phyloP scores from a whole-genome alignment of 2,113 vertebrate genomes.

The Callospermophilus lateralis region DNA sequence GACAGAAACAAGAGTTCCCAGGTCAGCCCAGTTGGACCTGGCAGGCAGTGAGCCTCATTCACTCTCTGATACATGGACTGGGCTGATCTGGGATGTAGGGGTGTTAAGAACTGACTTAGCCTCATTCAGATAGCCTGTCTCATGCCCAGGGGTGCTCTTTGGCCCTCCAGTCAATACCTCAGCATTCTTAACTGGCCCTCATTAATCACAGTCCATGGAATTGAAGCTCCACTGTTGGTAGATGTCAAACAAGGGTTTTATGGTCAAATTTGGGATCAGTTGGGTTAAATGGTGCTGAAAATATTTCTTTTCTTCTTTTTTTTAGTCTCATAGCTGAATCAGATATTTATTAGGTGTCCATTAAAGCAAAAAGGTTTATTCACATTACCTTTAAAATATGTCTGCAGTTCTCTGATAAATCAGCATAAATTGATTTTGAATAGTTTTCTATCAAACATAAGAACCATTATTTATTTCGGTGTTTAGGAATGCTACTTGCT shows the following conservation, averaged over 20 bases:
- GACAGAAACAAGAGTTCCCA: not conserved
- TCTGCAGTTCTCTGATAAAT: too few relatives aligned
- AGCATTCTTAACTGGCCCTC: too few relatives aligned
- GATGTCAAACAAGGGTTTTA: not conserved
- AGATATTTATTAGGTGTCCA: too few relatives aligned
- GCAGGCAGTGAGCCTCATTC: not conserved
- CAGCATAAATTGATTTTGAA: too few relatives aligned
- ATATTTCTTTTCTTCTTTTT: too few relatives aligned
- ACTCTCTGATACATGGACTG: not conserved
- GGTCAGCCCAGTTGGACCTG: not conserved
- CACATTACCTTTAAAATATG: too few relatives aligned
- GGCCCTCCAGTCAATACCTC: not conserved
- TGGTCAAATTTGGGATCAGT: not conserved
- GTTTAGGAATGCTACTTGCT: too few relatives aligned
- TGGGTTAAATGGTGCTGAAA: not conserved
- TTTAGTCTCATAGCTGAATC: too few relatives aligned
- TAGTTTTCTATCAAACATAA: too few relatives aligned
- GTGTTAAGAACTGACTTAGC: not conserved
- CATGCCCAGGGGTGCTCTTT: not conserved
- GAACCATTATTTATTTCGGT: too few relatives aligned
- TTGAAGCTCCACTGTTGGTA: not conserved
- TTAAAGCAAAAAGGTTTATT: too few relatives aligned
- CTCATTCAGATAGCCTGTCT: not conserved
- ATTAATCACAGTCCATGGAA: not conserved
- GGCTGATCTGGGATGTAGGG: not conserved